phyloP scores from a whole-genome alignment of 2,797 vertebrate species.

The Pseudomugil tenellus region DNA sequence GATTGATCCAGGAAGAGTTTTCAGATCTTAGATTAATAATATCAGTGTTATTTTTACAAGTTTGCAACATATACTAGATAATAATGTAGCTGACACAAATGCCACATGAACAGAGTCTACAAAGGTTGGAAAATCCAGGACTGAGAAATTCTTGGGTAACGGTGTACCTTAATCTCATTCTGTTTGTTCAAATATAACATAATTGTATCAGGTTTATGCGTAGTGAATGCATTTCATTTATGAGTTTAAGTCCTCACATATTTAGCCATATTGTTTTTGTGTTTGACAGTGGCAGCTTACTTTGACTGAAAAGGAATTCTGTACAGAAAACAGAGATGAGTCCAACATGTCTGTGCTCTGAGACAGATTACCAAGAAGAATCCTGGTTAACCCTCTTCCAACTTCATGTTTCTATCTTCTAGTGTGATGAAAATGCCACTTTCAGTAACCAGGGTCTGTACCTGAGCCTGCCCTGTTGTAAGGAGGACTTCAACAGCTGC shows the following conservation, averaged over 20 bases:
- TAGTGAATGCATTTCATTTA: background rate
- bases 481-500: constrained; percentile 97
- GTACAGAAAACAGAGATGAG: background rate
- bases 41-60: background rate
- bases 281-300: background rate
- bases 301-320: background rate
- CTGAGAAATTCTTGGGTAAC: background rate
- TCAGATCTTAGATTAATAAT: background rate
- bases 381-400: background rate
- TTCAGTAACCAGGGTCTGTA: constrained; percentile 98
- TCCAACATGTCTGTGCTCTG: constrained; percentile 4
- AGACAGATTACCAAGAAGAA: background rate
- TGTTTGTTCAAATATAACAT: background rate
- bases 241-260: background rate
- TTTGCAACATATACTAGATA: background rate
- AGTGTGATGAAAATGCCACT: constrained; percentile 98
- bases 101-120: background rate
- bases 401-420: background rate
- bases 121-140: background rate
- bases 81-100: background rate
- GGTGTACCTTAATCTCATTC: background rate
- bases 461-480: constrained; percentile 96
- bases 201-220: background rate
- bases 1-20: background rate
- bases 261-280: background rate